phyloP scores from a whole-genome alignment of 2,113 vertebrate species.

The Gasterosteus aculeatus region DNA sequence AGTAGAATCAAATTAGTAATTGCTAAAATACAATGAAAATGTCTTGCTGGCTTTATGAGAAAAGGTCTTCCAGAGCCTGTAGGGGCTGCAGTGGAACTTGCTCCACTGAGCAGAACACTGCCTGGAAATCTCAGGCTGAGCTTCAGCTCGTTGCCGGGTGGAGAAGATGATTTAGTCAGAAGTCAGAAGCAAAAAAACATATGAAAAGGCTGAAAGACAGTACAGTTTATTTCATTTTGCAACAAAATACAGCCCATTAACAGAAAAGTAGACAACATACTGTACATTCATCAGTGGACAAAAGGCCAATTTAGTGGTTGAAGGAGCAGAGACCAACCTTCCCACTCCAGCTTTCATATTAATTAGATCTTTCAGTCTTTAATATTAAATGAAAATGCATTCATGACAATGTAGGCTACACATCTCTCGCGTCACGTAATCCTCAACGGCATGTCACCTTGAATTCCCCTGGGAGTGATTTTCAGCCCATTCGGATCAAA shows the following conservation, averaged over 20 bases:
- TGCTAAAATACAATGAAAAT: slow-evolving; percentile 32
- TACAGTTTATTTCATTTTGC: slow-evolving; percentile 1
- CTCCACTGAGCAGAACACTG: slow-evolving; percentile 12
- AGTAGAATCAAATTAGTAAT: slow-evolving; percentile 31
- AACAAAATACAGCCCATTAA: not conserved
- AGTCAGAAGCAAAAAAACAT: not conserved
- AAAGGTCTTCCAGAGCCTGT: slow-evolving; percentile 13
- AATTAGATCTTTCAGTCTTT: slow-evolving; percentile 48
- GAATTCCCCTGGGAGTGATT: slow-evolving; percentile 54
- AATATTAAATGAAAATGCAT: slow-evolving; percentile 53
- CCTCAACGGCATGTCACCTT: slow-evolving; percentile 49
- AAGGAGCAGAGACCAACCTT: slow-evolving; percentile 33
- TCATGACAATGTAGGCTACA: slow-evolving; percentile 42
- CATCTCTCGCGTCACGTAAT: slow-evolving; percentile 45
- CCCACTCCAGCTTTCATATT: slow-evolving; percentile 31
- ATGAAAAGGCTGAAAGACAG: slow-evolving; percentile 15
- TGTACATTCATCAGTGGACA: slow-evolving; percentile 14
- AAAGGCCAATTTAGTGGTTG: slow-evolving; percentile 34
- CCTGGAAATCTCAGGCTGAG: slow-evolving; percentile 4
- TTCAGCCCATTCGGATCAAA: slow-evolving; percentile 59
- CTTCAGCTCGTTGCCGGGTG: not conserved
- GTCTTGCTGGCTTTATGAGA: slow-evolving; percentile 5
- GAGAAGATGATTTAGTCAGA: slow-evolving; percentile 4
- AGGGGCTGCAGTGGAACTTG: slow-evolving; percentile 6
- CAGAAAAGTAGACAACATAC: not conserved